phyloP scores from a whole-genome alignment of 1,140 invertebrate species.

The Triops cancriformis region DNA sequence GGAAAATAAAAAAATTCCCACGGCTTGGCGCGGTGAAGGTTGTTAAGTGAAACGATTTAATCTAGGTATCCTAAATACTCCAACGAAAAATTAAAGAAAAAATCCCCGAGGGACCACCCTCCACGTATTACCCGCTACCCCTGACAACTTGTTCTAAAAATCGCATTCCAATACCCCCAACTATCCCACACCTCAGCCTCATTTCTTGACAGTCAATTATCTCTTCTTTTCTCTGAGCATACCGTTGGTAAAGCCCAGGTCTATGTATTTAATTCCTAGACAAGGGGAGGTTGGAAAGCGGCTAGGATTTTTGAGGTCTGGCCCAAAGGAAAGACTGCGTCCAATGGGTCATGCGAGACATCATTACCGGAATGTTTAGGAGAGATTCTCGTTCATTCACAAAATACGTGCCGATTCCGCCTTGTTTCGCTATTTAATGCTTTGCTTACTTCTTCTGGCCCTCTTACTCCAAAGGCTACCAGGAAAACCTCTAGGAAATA shows the following conservation, averaged over 20 bases:
- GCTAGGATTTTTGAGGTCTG: not conserved
- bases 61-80: not conserved
- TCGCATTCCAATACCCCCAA: not conserved
- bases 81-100: not conserved
- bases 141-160: not conserved
- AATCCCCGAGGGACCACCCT: not conserved
- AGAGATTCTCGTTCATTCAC: not conserved
- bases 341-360: not conserved
- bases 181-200: not conserved
- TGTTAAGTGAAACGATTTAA: not conserved
- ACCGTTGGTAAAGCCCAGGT: not conserved
- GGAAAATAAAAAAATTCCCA: no score
- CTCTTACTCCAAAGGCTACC: not conserved
- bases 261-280: not conserved
- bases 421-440: not conserved
- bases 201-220: conserved; percentile 11
- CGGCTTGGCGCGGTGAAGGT: not conserved
- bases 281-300: not conserved
- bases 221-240: not conserved
- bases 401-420: not conserved
- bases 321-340: not conserved
- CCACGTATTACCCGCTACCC: not conserved
- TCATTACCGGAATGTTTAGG: not conserved
- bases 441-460: not conserved
- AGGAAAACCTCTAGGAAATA: not conserved